These are phyloP conservation scores for Lutjanus erythropterus DNA, from an alignment of 2,113 vertebrate species.

Conservation along the genomic window DNA sequence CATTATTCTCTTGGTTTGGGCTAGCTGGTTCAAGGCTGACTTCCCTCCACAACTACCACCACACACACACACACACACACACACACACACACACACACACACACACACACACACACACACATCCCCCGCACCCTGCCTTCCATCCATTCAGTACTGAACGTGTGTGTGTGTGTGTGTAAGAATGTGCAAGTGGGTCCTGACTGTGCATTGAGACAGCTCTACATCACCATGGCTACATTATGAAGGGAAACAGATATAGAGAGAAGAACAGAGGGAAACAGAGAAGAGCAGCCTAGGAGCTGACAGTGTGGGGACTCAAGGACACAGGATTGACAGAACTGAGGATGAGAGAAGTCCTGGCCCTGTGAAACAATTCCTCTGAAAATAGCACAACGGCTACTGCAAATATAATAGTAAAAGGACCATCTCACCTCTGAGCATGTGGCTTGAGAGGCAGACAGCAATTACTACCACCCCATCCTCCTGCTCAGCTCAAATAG, in stretches of 20 bases:
- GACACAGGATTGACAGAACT: constrained; percentile 52
- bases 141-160: constrained; percentile 36
- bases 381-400: constrained; percentile 32
- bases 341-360: constrained; percentile 48
- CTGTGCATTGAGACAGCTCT: constrained; percentile 42
- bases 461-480: neutral
- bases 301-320: constrained; percentile 58
- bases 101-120: neutral
- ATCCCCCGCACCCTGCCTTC: constrained; percentile 12
- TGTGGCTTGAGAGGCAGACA: constrained; percentile 14
- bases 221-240: constrained; percentile 71
- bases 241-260: constrained; percentile 37
- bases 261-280: constrained; percentile 10
- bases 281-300: constrained; percentile 26
- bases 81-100: constrained; percentile 8
- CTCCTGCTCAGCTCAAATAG: neutral
- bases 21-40: constrained; percentile 61
- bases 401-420: constrained; percentile 20
- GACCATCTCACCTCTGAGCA: constrained; percentile 29
- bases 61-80: neutral
- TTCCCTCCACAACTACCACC: constrained; percentile 15
- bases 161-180: constrained; percentile 33
- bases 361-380: constrained; percentile 17
- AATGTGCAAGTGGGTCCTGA: constrained; percentile 20
- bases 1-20: constrained; percentile 63